phyloP scores from a whole-genome alignment of 2,113 vertebrate species.

The Apistogramma diplotaenia region DNA sequence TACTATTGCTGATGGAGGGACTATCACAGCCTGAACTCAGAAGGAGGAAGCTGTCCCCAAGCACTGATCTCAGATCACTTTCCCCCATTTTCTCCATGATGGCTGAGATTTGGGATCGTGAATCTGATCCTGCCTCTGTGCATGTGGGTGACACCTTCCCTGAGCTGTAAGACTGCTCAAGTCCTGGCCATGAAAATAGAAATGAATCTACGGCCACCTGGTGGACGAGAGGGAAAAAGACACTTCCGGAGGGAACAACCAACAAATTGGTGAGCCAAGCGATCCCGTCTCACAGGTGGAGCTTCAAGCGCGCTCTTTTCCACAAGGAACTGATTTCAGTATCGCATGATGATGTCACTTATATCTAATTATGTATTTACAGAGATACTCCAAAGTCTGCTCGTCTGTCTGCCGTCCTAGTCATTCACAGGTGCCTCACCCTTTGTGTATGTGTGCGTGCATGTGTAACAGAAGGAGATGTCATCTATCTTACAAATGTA shows the following conservation, averaged over 20 bases:
- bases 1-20: not conserved
- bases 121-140: conserved; percentile 37
- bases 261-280: not conserved
- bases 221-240: conserved; percentile 47
- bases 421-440: conserved; percentile 78
- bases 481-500: conserved; percentile 32
- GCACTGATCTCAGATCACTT: conserved; percentile 19
- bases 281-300: not conserved
- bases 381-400: conserved; percentile 77
- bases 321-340: conserved; percentile 66
- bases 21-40: conserved; percentile 19
- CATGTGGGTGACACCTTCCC: conserved; percentile 21
- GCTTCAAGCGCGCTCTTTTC: conserved; percentile 29
- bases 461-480: conserved; percentile 55
- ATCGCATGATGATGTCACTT: conserved; percentile 80
- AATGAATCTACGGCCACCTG: conserved; percentile 53
- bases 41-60: conserved; percentile 5
- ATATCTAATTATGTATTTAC: conserved; percentile 74
- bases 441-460: conserved; percentile 59
- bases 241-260: conserved; percentile 9
- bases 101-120: conserved; percentile 28
- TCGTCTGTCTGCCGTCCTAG: conserved; percentile 69
- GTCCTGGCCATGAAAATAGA: not conserved
- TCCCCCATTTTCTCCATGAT: conserved; percentile 23
- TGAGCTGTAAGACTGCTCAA: conserved; percentile 11